These are phyloP conservation scores for Ormyrus labotus DNA, from an alignment of 2,888 invertebrate genomes.

Conservation along the genomic window DNA sequence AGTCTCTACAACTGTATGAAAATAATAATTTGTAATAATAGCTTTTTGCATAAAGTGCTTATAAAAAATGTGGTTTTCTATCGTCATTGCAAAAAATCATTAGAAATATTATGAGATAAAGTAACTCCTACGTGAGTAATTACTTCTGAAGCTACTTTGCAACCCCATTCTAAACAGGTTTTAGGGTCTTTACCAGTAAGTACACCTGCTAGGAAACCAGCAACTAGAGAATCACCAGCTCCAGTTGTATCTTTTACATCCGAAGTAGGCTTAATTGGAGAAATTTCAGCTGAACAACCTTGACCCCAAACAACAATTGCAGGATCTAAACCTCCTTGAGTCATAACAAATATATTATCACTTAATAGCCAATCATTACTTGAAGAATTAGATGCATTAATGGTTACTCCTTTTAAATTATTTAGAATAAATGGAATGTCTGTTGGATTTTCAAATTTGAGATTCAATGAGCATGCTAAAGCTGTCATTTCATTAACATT, in stretches of 20 bases:
- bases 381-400: constrained; percentile 64
- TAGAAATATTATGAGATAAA: constrained; percentile 64
- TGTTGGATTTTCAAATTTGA: constrained; percentile 65
- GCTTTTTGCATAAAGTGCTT: not conserved
- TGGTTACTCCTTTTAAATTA: constrained; percentile 67
- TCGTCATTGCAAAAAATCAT: constrained; percentile 61
- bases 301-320: constrained; percentile 71
- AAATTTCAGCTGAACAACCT: constrained; percentile 66
- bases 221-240: constrained; percentile 74
- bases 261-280: constrained; percentile 63
- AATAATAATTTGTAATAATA: too few species aligned
- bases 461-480: constrained; percentile 66
- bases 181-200: constrained; percentile 68
- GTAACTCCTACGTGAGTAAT: constrained; percentile 67
- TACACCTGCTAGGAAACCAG: constrained; percentile 73
- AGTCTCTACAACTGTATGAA: too few species aligned
- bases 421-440: constrained; percentile 71
- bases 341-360: constrained; percentile 70
- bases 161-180: constrained; percentile 70
- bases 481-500: constrained; percentile 70
- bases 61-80: constrained; percentile 17
- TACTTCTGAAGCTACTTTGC: constrained; percentile 67
- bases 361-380: constrained; percentile 66
- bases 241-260: constrained; percentile 73
- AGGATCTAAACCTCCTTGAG: constrained; percentile 68